phyloP scores from a whole-genome alignment of 2,113 vertebrate species.

The Gnathonemus echidnorhynchus region DNA sequence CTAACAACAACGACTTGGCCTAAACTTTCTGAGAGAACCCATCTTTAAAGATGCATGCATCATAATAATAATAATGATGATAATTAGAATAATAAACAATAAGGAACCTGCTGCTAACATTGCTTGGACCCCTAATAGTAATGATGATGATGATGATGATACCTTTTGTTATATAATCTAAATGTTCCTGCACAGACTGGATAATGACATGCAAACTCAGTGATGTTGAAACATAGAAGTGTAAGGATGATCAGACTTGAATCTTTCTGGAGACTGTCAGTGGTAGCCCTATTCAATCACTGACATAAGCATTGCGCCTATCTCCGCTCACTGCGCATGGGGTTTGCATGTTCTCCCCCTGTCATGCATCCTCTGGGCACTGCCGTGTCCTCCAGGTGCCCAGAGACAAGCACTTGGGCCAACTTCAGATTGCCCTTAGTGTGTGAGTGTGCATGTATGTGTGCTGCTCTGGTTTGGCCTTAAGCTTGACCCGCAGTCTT shows the following conservation, averaged over 20 bases:
- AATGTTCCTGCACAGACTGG: background rate
- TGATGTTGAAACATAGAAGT: background rate
- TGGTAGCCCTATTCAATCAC: background rate
- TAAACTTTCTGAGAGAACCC: background rate
- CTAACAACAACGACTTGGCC: background rate
- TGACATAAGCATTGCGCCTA: background rate
- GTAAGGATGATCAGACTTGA: background rate
- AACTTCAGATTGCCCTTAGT: background rate
- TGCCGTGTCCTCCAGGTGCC: background rate
- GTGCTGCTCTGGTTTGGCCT: background rate
- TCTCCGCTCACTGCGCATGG: background rate
- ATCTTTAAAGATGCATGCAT: background rate
- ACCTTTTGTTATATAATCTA: background rate
- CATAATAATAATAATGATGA: background rate
- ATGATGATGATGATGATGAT: background rate
- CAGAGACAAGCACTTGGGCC: background rate
- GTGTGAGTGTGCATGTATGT: background rate
- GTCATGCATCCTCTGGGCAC: background rate
- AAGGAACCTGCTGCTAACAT: background rate
- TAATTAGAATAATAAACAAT: background rate
- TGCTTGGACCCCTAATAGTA: background rate
- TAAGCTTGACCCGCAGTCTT: background rate
- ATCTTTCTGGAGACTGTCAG: background rate
- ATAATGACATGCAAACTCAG: background rate
- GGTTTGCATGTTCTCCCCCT: background rate